Evolutionary conservation across 1,140 invertebrate genomes (phyloP), one percentile per base, ranked within the genome.

Genomic region (Megalopta genalis): DNA sequence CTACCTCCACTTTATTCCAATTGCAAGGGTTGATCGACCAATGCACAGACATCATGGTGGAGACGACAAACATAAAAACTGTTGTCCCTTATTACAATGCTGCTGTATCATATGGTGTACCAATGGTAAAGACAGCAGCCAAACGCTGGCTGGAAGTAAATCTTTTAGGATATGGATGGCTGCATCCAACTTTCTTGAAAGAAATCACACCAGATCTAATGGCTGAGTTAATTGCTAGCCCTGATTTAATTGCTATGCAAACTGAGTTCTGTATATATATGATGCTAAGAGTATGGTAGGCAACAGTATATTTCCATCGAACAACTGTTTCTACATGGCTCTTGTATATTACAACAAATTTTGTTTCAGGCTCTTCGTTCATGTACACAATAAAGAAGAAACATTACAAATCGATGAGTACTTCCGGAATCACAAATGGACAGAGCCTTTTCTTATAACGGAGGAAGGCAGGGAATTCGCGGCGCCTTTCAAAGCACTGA

Each of bases 201-300:
- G 93, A 95, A 83, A 95, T 96, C 70, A 94, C 94, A 65, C 89
- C 94, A 23, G 94, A 96, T 8, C 87, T 97, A 72, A 96, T 97
- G 95, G 91, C 90, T 7, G 93, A 94, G 39, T 89, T 97, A 60
- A 93, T 97, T 7, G 89, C 91, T 5, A 95, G 95, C 90, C 94
- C 95, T 8, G 94, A 96, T 78, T 92, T 97, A 54, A 95, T 95
- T 86, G 96, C 96, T 1, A 95, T 97, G 91, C 96, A 97, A 90
- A 97, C 96, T 6, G 97, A 97, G 92, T 97, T 96, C 89, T 96
- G 96, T 57, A 91, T 97, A 49, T 97, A 97, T 85, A 95, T 95
- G 76, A 91, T 97, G 89, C 89, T 97, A 21, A 95, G 96, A 66
- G 93, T 94, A 42, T 97, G 96, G 96, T 91, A 91, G 92, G 83